A percentile compares a stretch with the other conserved stretches of the same genome.
Conservation (phyloP, 2,113 vertebrate genomes). For the Kryptolebias marmoratus region DNA sequence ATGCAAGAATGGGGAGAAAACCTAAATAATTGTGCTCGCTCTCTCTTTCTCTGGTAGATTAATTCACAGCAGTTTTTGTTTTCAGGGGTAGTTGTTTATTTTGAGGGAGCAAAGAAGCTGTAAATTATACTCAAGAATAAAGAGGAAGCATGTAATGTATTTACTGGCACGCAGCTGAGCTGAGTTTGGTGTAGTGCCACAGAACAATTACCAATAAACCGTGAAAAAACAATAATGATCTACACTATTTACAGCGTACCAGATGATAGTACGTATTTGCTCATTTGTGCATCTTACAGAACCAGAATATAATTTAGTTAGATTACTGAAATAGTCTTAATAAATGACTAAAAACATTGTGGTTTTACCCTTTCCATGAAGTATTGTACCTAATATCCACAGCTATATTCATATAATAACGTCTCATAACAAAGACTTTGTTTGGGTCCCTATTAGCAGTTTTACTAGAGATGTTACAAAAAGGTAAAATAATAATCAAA, state of each 20-base stretch:
- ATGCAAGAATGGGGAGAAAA: constrained; percentile 38
- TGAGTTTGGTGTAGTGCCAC: constrained; percentile 16
- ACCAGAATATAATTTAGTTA: neutral
- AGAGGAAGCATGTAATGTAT: constrained; percentile 29
- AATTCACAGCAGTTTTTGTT: constrained; percentile 16
- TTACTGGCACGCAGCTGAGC: constrained; percentile 11
- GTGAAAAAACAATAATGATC: constrained; percentile 2
- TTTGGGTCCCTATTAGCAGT: neutral
- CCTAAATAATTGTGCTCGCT: constrained; percentile 31
- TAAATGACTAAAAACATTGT: neutral
- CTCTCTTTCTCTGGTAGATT: constrained; percentile 2
- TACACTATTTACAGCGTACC: neutral
- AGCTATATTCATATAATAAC: too few relatives aligned
- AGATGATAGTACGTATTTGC: neutral
- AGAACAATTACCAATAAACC: neutral
- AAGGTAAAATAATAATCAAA: neutral
- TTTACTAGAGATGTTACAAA: neutral
- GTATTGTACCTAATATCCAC: too few relatives aligned
- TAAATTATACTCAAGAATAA: constrained; percentile 40
- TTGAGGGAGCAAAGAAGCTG: constrained; percentile 33
- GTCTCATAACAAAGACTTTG: neutral
- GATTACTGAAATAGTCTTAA: neutral
- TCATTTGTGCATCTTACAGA: neutral
- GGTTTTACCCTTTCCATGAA: too few relatives aligned
- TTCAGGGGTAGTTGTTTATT: constrained; percentile 35